These are phyloP conservation scores for Ceratina calcarata DNA, from an alignment of 1,140 invertebrate species.

Conservation along the genomic window DNA sequence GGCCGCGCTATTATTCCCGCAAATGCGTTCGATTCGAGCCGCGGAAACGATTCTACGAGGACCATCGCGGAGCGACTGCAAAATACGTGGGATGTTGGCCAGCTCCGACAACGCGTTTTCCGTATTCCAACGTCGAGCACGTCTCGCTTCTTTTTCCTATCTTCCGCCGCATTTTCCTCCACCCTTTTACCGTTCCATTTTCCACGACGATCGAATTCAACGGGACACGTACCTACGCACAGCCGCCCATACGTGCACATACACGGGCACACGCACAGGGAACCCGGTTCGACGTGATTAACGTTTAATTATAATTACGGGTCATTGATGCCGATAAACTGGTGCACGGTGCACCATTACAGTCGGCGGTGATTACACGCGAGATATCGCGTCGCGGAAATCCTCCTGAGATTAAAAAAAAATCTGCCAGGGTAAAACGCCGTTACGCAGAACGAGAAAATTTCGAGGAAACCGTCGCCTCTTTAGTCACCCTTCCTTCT, in stretches of 20 bases:
- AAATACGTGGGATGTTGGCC: slow-evolving; percentile 15
- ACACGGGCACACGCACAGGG: slow-evolving; percentile 16
- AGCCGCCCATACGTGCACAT: too few species aligned
- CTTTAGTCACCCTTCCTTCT: background rate
- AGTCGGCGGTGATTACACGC: slow-evolving; percentile 38
- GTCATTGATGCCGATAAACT: slow-evolving; percentile 60
- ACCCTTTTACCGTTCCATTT: background rate
- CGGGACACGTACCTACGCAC: too few species aligned
- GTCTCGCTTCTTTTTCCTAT: background rate
- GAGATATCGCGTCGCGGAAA: background rate
- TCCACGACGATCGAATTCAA: slow-evolving; percentile 40
- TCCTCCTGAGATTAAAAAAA: slow-evolving; percentile 39
- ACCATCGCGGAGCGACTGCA: slow-evolving; percentile 9
- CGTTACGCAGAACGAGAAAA: background rate
- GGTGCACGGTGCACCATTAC: slow-evolving; percentile 45
- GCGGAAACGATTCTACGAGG: background rate
- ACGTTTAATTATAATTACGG: slow-evolving; percentile 63
- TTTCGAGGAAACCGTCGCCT: slow-evolving; percentile 5
- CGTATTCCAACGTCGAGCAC: slow-evolving; percentile 2
- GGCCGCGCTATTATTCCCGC: background rate
- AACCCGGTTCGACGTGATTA: slow-evolving; percentile 51
- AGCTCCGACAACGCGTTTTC: background rate
- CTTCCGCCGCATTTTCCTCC: background rate
- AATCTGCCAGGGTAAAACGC: background rate
- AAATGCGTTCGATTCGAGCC: background rate